Percentiles rank a stretch among this genome's conserved stretches.
phyloP scores from a whole-genome alignment of 2,888 invertebrate genomes.

The Strigamia maritima region DNA sequence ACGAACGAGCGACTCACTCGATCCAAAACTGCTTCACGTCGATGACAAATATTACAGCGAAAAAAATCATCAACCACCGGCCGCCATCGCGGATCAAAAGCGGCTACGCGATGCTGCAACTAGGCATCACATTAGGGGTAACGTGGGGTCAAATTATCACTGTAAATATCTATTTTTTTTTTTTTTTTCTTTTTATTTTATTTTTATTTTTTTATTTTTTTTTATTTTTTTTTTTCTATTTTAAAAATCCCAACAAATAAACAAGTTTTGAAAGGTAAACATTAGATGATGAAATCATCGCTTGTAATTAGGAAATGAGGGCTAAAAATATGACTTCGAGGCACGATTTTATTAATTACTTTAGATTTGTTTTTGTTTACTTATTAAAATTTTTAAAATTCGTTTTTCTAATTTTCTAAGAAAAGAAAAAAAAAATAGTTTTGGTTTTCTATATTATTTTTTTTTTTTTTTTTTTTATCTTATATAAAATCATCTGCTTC shows the following conservation, averaged over 20 bases:
- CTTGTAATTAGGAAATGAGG: no score
- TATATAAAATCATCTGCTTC: neutral
- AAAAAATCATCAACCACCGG: neutral
- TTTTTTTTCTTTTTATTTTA: no score
- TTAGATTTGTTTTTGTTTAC: neutral
- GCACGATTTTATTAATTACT: neutral
- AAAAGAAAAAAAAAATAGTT: neutral
- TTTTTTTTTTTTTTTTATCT: neutral
- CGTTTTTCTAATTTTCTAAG: neutral
- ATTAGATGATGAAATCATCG: no score
- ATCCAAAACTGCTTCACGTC: neutral
- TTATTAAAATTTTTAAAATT: neutral
- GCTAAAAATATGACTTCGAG: no score
- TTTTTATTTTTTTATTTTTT: no score
- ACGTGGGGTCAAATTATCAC: no score
- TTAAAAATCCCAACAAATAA: no score
- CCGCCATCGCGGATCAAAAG: neutral
- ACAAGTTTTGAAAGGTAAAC: no score
- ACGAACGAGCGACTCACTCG: constrained; percentile 6
- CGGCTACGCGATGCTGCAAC: no score
- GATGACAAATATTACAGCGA: neutral
- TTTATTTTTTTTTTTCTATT: no score
- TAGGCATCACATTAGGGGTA: no score
- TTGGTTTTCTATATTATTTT: neutral
- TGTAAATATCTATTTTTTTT: no score